Percentiles rank a stretch among this genome's conserved stretches.
These are phyloP conservation scores for Trissolcus brochymenae DNA, from an alignment of 2,888 invertebrate species.

Conservation along the genomic window DNA sequence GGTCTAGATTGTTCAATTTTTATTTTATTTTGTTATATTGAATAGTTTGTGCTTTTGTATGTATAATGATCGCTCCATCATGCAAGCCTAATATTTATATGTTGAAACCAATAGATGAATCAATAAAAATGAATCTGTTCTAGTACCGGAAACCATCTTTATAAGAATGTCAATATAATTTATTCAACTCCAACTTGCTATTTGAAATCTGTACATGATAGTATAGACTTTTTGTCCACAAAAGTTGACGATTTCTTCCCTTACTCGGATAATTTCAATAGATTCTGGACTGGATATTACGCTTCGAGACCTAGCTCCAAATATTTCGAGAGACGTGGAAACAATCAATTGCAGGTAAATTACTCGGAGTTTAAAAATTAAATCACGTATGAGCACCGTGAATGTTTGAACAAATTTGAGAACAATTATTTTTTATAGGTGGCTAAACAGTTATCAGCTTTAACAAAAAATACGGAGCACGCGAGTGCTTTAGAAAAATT, in stretches of 20 bases:
- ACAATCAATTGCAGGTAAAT: conserved; percentile 84
- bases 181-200: conserved; percentile 91
- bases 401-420: too few species aligned
- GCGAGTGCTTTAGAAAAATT: conserved; percentile 80
- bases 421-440: conserved; percentile 76
- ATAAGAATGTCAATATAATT: conserved; percentile 80
- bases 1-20: too few species aligned
- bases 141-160: too few species aligned
- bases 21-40: too few species aligned
- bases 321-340: conserved; percentile 83
- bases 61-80: too few species aligned
- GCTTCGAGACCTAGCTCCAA: conserved; percentile 87
- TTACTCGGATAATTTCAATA: conserved; percentile 86
- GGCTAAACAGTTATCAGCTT: conserved; percentile 83
- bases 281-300: conserved; percentile 94
- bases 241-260: conserved; percentile 93
- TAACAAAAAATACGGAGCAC: conserved; percentile 78
- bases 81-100: not conserved
- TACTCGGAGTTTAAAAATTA: not conserved
- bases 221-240: conserved; percentile 81
- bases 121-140: too few species aligned
- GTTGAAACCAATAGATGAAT: not conserved
- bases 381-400: too few species aligned
- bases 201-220: conserved; percentile 84
- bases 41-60: too few species aligned